Evolutionary conservation across 1,140 invertebrate genomes (phyloP).

Genomic region (Kradibia gibbosae): DNA sequence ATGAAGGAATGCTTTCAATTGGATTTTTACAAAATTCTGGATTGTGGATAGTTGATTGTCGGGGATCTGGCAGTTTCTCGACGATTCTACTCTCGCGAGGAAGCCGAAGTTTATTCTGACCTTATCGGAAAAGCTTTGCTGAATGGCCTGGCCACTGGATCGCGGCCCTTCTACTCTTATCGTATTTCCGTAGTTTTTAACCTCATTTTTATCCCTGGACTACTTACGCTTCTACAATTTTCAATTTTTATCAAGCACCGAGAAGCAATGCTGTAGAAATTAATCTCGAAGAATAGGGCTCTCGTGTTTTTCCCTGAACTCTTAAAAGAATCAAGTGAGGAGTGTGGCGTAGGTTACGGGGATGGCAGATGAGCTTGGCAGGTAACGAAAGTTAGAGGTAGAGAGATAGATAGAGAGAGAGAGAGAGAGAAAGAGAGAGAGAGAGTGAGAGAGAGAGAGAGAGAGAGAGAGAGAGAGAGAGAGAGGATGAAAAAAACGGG

Average conservation of each 20-base stretch:
- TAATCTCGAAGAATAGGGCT: slow-evolving; percentile 3
- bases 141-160: background rate
- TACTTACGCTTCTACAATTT: too few species aligned
- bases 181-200: background rate
- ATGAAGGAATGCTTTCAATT: slow-evolving; percentile 47
- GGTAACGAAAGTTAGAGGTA: too few species aligned
- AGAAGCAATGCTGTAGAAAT: background rate
- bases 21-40: slow-evolving; percentile 35
- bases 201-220: too few species aligned
- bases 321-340: too few species aligned
- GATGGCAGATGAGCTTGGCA: too few species aligned
- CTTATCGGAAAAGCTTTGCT: background rate
- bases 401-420: too few species aligned
- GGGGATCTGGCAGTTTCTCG: slow-evolving; percentile 26
- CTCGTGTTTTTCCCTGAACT: too few species aligned
- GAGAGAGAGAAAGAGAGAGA: too few species aligned
- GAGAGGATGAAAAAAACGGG: background rate
- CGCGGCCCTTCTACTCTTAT: background rate
- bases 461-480: background rate
- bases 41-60: slow-evolving; percentile 33
- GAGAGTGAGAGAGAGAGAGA: background rate
- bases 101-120: background rate
- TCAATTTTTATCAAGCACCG: background rate
- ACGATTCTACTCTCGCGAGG: too few species aligned
- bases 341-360: too few species aligned